Percentiles rank a stretch among this genome's conserved stretches.
Conservation (phyloP, 2,113 vertebrate species). For the Lutjanus erythropterus region DNA sequence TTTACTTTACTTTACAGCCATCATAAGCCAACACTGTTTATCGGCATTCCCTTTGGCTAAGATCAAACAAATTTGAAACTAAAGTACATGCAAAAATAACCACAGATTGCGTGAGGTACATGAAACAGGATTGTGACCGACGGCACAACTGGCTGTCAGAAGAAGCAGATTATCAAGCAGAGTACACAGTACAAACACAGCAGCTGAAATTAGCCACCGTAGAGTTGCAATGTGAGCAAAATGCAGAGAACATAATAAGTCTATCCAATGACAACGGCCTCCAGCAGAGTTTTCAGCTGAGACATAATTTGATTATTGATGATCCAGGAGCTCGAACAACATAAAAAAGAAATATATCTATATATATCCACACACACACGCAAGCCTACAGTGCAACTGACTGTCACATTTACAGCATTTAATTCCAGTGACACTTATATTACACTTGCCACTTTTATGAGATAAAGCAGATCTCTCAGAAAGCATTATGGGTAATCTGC, state of each 20-base stretch:
- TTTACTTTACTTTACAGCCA: not conserved
- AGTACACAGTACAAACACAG: not conserved
- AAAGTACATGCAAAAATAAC: constrained; percentile 5
- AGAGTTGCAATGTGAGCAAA: not conserved
- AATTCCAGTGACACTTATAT: not conserved
- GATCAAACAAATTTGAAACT: not conserved
- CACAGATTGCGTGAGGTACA: not conserved
- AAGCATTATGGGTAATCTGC: not conserved
- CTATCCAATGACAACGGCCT: not conserved
- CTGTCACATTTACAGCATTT: not conserved
- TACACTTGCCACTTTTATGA: not conserved
- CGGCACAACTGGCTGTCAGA: not conserved
- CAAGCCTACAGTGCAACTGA: not conserved
- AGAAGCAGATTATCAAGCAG: not conserved
- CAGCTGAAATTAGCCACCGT: constrained; percentile 3
- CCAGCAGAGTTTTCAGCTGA: not conserved
- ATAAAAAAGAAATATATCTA: not conserved
- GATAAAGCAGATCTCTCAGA: not conserved
- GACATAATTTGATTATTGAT: constrained; percentile 3
- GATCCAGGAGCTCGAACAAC: not conserved
- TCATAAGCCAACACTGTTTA: not conserved
- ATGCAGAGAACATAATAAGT: not conserved
- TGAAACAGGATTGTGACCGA: constrained; percentile 3
- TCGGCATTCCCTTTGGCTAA: not conserved
- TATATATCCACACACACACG: no score